Base-by-base conservation (phyloP, 2,113 vertebrate genomes). In the Neolamprologus brichardi region DNA sequence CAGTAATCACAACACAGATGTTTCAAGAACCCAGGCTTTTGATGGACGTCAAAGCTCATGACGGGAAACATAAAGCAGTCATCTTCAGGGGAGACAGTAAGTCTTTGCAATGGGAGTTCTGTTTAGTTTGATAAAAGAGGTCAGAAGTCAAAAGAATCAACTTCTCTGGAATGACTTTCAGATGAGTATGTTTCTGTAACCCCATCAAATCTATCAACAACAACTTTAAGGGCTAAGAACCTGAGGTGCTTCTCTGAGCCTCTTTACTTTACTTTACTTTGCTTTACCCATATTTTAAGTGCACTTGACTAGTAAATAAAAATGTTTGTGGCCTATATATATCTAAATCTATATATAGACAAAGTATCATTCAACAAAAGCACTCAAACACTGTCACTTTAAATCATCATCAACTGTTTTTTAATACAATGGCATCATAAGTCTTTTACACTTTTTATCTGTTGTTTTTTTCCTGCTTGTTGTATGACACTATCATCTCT, bases 1-100 rank as follows among this genome's bases (percentile, higher is more conserved):
- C 82, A 75, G 49, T 86, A 91, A 93, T 93, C 85, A 94, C 91
- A 91, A 92, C 91, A 93, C 94, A 95, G 91, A 95, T 94, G 94
- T 91, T 93, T 90, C 52, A 84, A 89, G 91, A 90, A 91, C 88
- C 81, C 23, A 58, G 81, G 87, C 78, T 82, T 77, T 87, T 92
- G 91, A 92, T 78, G 54, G 83, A 90, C 89, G 91, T 95, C 93
- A 90, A 86, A 56, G 92, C 88, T 92, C 91, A 92, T 82, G 88
- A 28, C 7, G 37, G 84, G 87, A 87, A 92, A 92, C 92, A 89
- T 89, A 90, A 93, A 93, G 83, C 93, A 87, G 89, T 46, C 79
- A 64, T 93, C 89, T 82, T 87, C 52, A 41, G 34, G 77, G 79
- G 84, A 77, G 85, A 88, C 44, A 20, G 62, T 18, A 81, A 53